Conservation (phyloP, 2,797 vertebrate genomes). For the Crenuchus spilurus region DNA sequence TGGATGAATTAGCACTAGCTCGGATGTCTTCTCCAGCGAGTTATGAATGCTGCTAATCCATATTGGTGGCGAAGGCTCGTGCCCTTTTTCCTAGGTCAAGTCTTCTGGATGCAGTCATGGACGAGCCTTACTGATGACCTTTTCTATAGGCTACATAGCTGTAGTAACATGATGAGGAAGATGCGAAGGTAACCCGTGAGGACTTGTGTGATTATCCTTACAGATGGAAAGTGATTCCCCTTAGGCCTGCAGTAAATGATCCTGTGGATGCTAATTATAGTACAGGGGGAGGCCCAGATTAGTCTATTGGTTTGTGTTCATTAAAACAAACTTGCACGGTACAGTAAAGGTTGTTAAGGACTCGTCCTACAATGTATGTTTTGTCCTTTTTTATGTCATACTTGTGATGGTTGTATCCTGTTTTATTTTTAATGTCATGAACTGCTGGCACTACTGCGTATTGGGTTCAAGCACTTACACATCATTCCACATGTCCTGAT, state of each 20-base stretch:
- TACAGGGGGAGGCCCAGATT: constrained; percentile 7
- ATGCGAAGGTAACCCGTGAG: not conserved
- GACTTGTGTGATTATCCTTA: constrained; percentile 9
- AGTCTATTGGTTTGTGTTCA: not conserved
- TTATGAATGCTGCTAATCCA: not conserved
- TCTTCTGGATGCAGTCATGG: not conserved
- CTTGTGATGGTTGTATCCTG: too few species aligned
- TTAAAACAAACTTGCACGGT: constrained; percentile 17
- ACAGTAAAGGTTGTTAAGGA: not conserved
- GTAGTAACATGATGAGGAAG: not conserved
- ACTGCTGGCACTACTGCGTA: not conserved
- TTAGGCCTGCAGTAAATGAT: constrained; percentile 61
- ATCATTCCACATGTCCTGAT: constrained; percentile 1
- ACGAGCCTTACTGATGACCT: not conserved
- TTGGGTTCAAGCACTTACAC: not conserved
- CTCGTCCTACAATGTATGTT: too few species aligned
- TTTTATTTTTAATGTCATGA: not conserved
- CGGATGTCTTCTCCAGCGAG: constrained; percentile 30
- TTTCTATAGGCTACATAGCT: constrained; percentile 13
- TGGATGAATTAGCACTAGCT: constrained; percentile 37
- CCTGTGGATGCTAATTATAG: constrained; percentile 63
- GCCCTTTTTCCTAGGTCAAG: constrained; percentile 30
- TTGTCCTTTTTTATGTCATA: too few species aligned
- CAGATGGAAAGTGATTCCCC: constrained; percentile 42
- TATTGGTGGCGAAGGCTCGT: not conserved